Percentiles rank a stretch among this genome's conserved stretches.
Conservation (phyloP, 2,113 vertebrate species). For the Nibea albiflora region DNA sequence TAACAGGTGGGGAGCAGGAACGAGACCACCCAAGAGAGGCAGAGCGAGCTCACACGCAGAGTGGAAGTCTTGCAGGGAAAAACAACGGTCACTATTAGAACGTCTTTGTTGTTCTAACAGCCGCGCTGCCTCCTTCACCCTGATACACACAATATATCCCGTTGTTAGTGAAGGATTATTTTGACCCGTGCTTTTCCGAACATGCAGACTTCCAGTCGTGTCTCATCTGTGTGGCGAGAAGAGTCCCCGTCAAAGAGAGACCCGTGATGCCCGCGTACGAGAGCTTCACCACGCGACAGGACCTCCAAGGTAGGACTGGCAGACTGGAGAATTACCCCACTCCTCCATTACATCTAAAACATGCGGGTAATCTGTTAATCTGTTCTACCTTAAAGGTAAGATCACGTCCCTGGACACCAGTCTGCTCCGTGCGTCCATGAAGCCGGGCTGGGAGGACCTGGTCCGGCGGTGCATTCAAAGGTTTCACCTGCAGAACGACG, state of each 20-base stretch:
- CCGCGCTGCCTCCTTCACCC: neutral
- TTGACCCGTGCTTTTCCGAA: neutral
- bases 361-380: neutral
- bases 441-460: constrained; percentile 98
- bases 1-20: neutral
- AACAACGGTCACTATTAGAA: neutral
- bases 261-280: constrained; percentile 89
- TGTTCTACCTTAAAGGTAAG: constrained; percentile 85
- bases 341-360: neutral
- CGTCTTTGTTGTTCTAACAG: neutral
- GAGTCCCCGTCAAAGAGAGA: constrained; percentile 95
- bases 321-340: neutral
- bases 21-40: constrained; percentile 6
- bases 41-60: neutral
- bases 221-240: constrained; percentile 97
- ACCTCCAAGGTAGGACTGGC: constrained; percentile 90
- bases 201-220: constrained; percentile 95
- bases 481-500: constrained; percentile 94
- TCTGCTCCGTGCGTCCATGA: constrained; percentile 94
- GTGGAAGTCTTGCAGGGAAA: neutral
- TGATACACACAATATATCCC: neutral
- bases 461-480: constrained; percentile 96
- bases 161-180: neutral
- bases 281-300: constrained; percentile 96
- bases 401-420: constrained; percentile 98